Percentiles rank a stretch among this genome's conserved stretches.
These are phyloP conservation scores for Bovichtus variegatus DNA, from an alignment of 2,797 vertebrate genomes.

Conservation along the genomic window DNA sequence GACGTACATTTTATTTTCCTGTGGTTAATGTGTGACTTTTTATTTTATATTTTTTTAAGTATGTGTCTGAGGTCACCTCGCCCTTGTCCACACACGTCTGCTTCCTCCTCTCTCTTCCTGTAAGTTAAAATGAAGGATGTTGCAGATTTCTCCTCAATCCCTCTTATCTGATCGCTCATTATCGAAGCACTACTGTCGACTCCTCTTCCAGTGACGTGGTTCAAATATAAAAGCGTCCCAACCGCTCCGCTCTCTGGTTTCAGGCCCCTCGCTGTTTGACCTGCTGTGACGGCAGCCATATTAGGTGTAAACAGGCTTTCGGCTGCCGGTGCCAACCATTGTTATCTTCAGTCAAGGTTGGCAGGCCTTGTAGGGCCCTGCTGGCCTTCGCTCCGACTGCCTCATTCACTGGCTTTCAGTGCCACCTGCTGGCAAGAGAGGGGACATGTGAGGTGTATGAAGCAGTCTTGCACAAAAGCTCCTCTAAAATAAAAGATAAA, in stretches of 20 bases:
- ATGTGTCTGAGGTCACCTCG: neutral
- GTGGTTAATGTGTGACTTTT: neutral
- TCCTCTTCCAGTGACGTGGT: neutral
- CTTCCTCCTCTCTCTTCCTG: neutral
- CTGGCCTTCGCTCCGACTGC: neutral
- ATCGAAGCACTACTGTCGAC: neutral
- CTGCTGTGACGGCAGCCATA: constrained; percentile 40
- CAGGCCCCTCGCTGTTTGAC: neutral
- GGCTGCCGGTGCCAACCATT: constrained; percentile 15
- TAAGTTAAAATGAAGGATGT: neutral
- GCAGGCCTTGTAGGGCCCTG: constrained; percentile 31
- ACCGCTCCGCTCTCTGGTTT: neutral
- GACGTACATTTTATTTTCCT: neutral
- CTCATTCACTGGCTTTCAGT: neutral
- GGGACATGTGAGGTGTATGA: neutral
- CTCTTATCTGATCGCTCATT: neutral
- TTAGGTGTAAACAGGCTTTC: constrained; percentile 46
- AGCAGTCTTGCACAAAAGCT: neutral
- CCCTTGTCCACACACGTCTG: neutral
- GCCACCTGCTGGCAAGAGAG: constrained; percentile 43
- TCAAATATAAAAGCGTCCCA: neutral
- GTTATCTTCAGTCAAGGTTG: constrained; percentile 41
- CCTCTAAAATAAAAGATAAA: neutral
- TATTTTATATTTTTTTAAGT: neutral
- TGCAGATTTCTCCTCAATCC: neutral